Evolutionary conservation across 2,113 vertebrate species (phyloP).

Genomic region (Phalacrocorax pelagicus): DNA sequence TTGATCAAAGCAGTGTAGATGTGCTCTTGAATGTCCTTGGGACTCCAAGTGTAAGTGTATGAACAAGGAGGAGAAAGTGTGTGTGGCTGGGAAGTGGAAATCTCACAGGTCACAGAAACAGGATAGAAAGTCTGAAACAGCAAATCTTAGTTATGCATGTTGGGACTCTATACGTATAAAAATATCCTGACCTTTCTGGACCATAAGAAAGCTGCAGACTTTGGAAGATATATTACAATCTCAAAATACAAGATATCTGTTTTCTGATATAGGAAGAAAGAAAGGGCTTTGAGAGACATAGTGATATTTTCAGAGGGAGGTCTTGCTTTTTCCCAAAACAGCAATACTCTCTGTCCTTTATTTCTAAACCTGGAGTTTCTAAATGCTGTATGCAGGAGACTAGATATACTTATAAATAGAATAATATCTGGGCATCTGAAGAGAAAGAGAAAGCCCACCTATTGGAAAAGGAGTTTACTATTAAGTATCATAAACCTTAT

Average conservation of each 20-base stretch:
- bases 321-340: background rate
- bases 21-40: background rate
- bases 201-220: background rate
- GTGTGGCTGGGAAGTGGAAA: background rate
- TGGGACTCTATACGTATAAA: accelerated
- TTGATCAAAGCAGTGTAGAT: background rate
- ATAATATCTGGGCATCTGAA: background rate
- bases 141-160: background rate
- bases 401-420: background rate
- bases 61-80: background rate
- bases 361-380: background rate
- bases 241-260: background rate
- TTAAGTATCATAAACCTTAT: background rate
- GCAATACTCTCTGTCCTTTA: background rate
- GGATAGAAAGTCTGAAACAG: background rate
- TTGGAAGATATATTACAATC: background rate
- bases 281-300: background rate
- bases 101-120: background rate
- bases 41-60: background rate
- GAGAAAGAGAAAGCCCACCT: background rate
- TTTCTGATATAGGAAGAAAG: background rate
- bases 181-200: background rate
- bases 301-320: background rate
- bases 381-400: background rate
- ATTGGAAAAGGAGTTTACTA: background rate